Evolutionary conservation across 2,797 vertebrate genomes (phyloP).

Genomic region (Holocentrus rufus): DNA sequence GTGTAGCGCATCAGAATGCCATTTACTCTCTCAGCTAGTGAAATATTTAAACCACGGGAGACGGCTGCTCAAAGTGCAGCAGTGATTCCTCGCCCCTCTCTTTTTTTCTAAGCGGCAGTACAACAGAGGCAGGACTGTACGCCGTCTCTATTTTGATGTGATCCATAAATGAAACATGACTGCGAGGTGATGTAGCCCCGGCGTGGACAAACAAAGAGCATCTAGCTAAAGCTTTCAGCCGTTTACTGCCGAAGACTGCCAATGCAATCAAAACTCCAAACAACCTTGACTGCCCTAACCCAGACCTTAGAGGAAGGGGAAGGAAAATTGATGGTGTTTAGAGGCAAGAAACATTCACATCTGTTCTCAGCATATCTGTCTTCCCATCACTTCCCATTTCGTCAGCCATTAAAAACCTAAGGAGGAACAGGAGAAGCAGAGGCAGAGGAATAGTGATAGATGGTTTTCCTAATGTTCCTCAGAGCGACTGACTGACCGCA

Average conservation of each 20-base stretch:
- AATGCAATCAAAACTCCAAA: conserved; percentile 16
- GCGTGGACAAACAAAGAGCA: conserved; percentile 51
- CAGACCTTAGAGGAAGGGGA: not conserved
- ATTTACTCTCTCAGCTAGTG: conserved; percentile 73
- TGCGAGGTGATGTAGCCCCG: conserved; percentile 16
- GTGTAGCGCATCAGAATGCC: conserved; percentile 67
- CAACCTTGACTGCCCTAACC: conserved; percentile 21
- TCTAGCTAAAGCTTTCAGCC: conserved; percentile 34
- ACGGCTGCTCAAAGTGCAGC: conserved; percentile 60
- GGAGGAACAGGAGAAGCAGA: not conserved
- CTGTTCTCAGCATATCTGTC: conserved; percentile 30
- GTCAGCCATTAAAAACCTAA: conserved; percentile 39
- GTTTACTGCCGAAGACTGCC: conserved; percentile 20
- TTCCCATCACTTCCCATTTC: conserved; percentile 35
- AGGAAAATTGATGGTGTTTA: conserved; percentile 6
- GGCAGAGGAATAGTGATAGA: conserved; percentile 32
- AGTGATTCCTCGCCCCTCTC: conserved; percentile 30
- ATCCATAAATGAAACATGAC: conserved; percentile 70
- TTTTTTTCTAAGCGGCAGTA: conserved; percentile 43
- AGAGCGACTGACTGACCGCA: conserved; percentile 45
- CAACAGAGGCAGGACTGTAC: conserved; percentile 36
- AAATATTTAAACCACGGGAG: conserved; percentile 79
- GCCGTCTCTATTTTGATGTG: conserved; percentile 46
- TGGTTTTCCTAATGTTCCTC: conserved; percentile 50
- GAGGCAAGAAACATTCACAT: conserved; percentile 23